Evolutionary conservation across 1,140 invertebrate genomes (phyloP).

Genomic region (Anagrus nilaparvatae): DNA sequence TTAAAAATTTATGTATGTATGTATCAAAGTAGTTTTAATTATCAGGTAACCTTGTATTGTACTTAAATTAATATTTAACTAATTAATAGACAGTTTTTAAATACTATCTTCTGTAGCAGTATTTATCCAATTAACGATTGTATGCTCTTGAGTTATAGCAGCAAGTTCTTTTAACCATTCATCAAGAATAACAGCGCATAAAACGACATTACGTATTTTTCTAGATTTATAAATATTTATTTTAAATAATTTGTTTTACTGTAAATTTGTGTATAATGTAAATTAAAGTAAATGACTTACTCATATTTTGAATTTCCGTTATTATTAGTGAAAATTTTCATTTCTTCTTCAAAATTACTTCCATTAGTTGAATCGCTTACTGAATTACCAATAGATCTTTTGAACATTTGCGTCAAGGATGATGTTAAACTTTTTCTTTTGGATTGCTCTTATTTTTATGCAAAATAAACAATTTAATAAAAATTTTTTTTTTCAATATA

Average conservation of each 20-base stretch:
- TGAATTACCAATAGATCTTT: conserved; percentile 41
- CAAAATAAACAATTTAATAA: conserved; percentile 7
- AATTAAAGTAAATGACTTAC: conserved; percentile 9
- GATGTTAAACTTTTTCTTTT: conserved; percentile 63
- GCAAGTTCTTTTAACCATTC: conserved; percentile 91
- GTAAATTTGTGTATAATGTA: neutral
- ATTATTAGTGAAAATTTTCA: conserved; percentile 23
- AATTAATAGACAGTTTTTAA: no score
- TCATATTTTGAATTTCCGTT: conserved; percentile 22
- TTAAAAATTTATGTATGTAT: no score
- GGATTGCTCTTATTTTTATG: conserved; percentile 37
- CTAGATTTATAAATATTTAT: neutral
- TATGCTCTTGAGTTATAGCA: conserved; percentile 84
- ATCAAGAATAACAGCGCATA: conserved; percentile 80
- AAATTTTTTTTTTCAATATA: conserved; percentile 10
- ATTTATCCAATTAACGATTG: conserved; percentile 45
- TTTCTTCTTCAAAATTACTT: conserved; percentile 24
- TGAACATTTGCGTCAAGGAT: conserved; percentile 62
- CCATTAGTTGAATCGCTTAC: conserved; percentile 18
- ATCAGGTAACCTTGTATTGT: no score
- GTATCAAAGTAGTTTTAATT: no score
- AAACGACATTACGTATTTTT: conserved; percentile 56
- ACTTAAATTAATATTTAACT: no score
- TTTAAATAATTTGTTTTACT: neutral
- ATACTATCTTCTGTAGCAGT: neutral